These are phyloP conservation scores for Cantharis rufa DNA, from an alignment of 2,888 invertebrate species.

Conservation along the genomic window DNA sequence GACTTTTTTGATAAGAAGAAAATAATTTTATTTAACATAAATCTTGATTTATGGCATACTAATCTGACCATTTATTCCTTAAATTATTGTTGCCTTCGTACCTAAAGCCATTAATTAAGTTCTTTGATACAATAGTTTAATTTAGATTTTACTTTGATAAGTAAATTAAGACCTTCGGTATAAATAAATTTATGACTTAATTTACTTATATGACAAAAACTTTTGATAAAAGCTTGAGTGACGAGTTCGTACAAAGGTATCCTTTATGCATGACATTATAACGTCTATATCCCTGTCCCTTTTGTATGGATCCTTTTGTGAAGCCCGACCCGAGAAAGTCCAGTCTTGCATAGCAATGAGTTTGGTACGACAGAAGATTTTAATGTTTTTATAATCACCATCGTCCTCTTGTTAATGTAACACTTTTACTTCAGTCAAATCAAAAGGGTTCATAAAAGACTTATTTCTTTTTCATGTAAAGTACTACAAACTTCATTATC, in stretches of 20 bases:
- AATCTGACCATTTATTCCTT: not conserved
- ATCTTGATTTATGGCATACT: not conserved
- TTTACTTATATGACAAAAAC: not conserved
- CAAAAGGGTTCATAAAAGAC: slow-evolving; percentile 51
- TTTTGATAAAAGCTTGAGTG: slow-evolving; percentile 46
- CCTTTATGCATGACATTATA: slow-evolving; percentile 53
- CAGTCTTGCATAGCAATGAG: slow-evolving; percentile 56
- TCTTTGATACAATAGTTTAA: not conserved
- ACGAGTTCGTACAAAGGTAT: slow-evolving; percentile 47
- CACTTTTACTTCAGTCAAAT: slow-evolving; percentile 50
- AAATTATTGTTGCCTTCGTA: no score
- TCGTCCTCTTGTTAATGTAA: slow-evolving; percentile 38
- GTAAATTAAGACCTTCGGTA: not conserved
- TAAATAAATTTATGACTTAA: not conserved
- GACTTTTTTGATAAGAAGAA: not conserved
- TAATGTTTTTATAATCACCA: slow-evolving; percentile 57
- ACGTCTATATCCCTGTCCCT: slow-evolving; percentile 47
- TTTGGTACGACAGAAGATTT: slow-evolving; percentile 49
- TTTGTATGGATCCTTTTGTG: slow-evolving; percentile 53
- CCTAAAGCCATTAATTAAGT: not conserved
- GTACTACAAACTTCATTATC: slow-evolving; percentile 46
- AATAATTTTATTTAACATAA: not conserved
- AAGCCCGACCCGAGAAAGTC: slow-evolving; percentile 46
- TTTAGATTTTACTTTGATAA: not conserved
- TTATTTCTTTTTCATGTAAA: slow-evolving; percentile 56